Conservation (phyloP, 2,113 vertebrate genomes). For the Formicarius rufipectus region DNA sequence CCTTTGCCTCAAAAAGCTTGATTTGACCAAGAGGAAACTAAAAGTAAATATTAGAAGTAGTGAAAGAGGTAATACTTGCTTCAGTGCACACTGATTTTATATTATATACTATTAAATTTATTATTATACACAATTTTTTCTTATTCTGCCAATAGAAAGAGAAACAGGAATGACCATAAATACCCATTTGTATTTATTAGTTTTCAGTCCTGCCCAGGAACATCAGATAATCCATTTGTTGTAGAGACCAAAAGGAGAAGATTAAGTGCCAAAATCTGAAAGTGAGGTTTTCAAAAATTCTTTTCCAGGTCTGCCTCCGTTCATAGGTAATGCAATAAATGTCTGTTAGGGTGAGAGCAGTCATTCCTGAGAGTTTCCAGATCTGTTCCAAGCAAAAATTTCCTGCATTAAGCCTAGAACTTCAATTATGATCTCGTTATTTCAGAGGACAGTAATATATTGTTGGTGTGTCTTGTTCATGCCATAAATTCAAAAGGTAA, state of each 20-base stretch:
- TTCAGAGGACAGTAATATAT: neutral
- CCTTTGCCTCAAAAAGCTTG: constrained; percentile 89
- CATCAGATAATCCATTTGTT: neutral
- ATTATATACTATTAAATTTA: neutral
- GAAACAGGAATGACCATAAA: neutral
- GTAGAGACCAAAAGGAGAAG: neutral
- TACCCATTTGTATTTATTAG: neutral
- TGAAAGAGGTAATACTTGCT: neutral
- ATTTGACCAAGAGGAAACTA: constrained; percentile 98
- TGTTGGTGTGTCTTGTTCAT: neutral
- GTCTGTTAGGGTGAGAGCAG: neutral
- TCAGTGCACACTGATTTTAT: neutral
- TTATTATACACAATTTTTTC: neutral
- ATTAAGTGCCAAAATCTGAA: neutral
- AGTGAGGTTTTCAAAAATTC: neutral
- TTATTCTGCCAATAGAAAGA: neutral
- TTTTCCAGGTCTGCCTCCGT: neutral
- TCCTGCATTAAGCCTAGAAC: neutral
- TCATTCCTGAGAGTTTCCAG: neutral
- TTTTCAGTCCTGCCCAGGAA: neutral
- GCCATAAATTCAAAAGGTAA: neutral
- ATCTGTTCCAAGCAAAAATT: neutral
- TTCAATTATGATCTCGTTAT: neutral
- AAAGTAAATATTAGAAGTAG: constrained; percentile 22
- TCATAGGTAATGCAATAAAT: neutral